Evolutionary conservation across 2,113 vertebrate genomes (phyloP).

Genomic region (Indicator indicator): DNA sequence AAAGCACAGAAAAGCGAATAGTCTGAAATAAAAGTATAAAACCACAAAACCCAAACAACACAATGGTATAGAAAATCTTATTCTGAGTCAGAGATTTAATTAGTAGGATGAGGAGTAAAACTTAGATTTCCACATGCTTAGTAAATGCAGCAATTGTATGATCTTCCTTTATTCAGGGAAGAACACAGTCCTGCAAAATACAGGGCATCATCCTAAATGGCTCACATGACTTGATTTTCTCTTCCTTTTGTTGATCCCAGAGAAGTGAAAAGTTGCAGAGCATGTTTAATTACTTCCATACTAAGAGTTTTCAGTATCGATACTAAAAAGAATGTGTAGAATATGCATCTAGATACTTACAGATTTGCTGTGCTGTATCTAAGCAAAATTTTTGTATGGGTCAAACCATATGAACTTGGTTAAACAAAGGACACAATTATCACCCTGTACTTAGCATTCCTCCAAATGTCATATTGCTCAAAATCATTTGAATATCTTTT

Average conservation of each 20-base stretch:
- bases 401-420: not conserved
- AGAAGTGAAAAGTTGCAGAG: not conserved
- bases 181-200: not conserved
- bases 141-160: not conserved
- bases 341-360: not conserved
- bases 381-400: not conserved
- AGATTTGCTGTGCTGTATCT: not conserved
- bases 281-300: not conserved
- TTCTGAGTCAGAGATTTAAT: not conserved
- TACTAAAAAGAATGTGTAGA: not conserved
- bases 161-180: not conserved
- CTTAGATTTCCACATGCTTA: not conserved
- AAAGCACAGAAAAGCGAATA: not conserved
- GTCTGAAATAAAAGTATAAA: not conserved
- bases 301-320: not conserved
- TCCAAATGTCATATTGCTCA: not conserved
- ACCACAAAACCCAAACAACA: not conserved
- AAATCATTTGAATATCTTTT: not conserved
- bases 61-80: not conserved
- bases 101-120: not conserved
- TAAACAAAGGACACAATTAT: not conserved
- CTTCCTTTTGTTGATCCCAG: not conserved
- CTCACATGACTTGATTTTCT: not conserved
- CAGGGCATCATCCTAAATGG: not conserved
- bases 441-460: not conserved